Base-by-base conservation (phyloP, 1,140 invertebrate species). In the Centruroides sculpturatus region DNA sequence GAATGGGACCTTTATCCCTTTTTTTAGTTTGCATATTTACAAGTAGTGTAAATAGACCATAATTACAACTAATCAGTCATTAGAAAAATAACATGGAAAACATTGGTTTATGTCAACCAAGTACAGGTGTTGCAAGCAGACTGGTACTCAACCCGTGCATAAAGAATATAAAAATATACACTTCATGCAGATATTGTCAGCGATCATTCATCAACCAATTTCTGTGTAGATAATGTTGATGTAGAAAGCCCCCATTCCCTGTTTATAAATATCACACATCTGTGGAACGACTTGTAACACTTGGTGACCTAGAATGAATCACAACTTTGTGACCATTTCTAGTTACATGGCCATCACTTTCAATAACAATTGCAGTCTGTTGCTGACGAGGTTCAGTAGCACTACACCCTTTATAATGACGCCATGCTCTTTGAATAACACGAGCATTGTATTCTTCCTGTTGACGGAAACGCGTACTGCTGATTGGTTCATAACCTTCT, bases 391-490 rank as follows among this genome's bases (percentile, higher is more conserved):
- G 57, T 66, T 64, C 46, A 62, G 59, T 75, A 69, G 75, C 59
- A 67, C 66, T 69, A 4, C 48, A 4, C 13, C 60, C 63, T 51
- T 64, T 63, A 58, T 68, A 74, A 35, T 70, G 69, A 49, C 70
- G 63, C 89, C 91, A 98, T 55, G 90, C 89, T 70, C 88, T 86
- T 75, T 98, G 93, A 68, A 98, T 96, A 34, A 96, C 82, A 61
- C 89, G 80, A 60, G 92, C 92, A 75, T 91, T 94, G 75, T 94
- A 95, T 71, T 95, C 91, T 74, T 97, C 92, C 47, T 92, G 82
- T 76, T 97, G 92, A 56, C 93, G 79, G 87, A 89, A 92, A 47
- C 96, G 77, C 12, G 92, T 96, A 13, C 89, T 92, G 63, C 87
- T 92, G 51, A 96, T 87, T 12, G 87, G 88, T 72, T 92, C 87